Conservation (phyloP, 1,140 invertebrate species). For the Melanaphis sacchari region DNA sequence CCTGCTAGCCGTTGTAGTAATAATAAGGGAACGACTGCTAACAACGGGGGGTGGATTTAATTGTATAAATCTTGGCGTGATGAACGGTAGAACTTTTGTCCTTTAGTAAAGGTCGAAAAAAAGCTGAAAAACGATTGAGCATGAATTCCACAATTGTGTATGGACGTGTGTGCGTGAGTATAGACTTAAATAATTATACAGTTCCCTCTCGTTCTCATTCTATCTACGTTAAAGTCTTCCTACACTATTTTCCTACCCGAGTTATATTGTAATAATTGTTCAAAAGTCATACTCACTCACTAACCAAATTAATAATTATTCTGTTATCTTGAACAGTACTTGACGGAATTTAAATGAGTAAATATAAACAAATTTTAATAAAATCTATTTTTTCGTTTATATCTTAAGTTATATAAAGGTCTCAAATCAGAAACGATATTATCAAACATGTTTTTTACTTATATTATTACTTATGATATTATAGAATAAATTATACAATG, state of each 20-base stretch:
- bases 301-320: background rate
- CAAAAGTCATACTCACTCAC: background rate
- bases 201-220: background rate
- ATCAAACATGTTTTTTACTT: no score
- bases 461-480: no score
- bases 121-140: conserved; percentile 15
- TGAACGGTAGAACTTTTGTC: background rate
- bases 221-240: background rate
- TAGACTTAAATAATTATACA: background rate
- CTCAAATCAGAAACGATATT: no score
- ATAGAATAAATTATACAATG: no score
- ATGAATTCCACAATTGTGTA: background rate
- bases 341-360: no score
- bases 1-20: background rate
- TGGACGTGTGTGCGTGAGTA: background rate
- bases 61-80: background rate
- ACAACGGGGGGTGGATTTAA: background rate
- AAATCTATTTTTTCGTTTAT: no score
- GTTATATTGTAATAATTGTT: background rate
- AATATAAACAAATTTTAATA: no score
- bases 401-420: no score
- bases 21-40: background rate
- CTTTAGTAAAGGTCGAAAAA: background rate
- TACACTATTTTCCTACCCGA: background rate
- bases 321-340: background rate